phyloP scores from a whole-genome alignment of 1,140 invertebrate species.

The Arctopsyche grandis region DNA sequence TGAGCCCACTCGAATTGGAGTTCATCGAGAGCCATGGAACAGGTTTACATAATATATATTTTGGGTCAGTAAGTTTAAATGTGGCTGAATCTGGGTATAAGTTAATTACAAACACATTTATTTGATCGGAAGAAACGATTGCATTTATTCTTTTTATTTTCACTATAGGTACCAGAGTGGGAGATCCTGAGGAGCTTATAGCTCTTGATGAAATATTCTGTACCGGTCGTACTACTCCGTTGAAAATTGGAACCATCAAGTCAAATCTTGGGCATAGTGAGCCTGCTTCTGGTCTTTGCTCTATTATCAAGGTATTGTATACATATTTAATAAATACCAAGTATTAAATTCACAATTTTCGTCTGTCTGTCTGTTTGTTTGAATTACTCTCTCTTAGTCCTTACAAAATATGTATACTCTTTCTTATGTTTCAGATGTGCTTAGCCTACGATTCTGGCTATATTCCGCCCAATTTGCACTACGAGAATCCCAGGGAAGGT shows the following conservation, averaged over 20 bases:
- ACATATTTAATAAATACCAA: too few species aligned
- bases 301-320: constrained; percentile 81
- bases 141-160: neutral
- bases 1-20: constrained; percentile 76
- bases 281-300: constrained; percentile 87
- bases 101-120: neutral
- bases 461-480: constrained; percentile 86
- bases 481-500: constrained; percentile 74
- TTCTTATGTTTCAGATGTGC: constrained; percentile 58
- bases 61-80: too few species aligned
- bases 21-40: constrained; percentile 96
- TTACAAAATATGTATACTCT: neutral
- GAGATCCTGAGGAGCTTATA: constrained; percentile 89
- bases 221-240: constrained; percentile 71
- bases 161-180: constrained; percentile 72
- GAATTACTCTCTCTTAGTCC: neutral
- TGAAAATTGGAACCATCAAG: constrained; percentile 90
- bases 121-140: neutral
- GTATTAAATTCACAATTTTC: too few species aligned
- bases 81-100: too few species aligned
- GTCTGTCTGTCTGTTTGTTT: too few species aligned
- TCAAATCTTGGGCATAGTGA: constrained; percentile 95
- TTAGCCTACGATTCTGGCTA: constrained; percentile 78
- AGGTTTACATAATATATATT: constrained; percentile 58
- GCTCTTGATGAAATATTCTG: constrained; percentile 87